A percentile compares a stretch with the other conserved stretches of the same genome.
Conservation (phyloP, 1,140 invertebrate genomes). For the Conopomorpha cramerella region DNA sequence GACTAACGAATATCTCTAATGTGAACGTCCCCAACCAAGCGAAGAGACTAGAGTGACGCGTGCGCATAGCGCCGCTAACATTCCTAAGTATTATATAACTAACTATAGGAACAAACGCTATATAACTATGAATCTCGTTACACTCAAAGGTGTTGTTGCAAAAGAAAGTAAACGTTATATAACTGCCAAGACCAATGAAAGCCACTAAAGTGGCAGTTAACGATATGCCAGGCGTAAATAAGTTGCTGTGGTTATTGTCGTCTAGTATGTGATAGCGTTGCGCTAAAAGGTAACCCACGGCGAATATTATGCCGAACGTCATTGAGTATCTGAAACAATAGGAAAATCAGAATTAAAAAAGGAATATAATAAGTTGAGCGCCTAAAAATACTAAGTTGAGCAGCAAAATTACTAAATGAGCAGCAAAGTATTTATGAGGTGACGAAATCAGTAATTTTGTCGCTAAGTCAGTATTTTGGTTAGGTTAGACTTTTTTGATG, state of each 20-base stretch:
- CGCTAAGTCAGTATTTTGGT: too few relatives aligned
- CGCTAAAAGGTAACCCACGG: constrained; percentile 76
- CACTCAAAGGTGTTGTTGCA: constrained; percentile 88
- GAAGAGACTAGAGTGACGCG: constrained; percentile 88
- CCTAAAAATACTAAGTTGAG: too few relatives aligned
- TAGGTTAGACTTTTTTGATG: too few relatives aligned
- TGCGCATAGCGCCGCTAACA: constrained; percentile 80
- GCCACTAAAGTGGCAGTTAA: constrained; percentile 72
- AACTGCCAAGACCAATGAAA: constrained; percentile 74
- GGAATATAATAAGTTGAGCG: too few relatives aligned
- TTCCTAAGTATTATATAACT: constrained; percentile 89
- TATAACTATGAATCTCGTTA: constrained; percentile 93
- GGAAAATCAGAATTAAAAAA: too few relatives aligned
- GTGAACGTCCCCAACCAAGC: constrained; percentile 94
- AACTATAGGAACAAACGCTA: constrained; percentile 87
- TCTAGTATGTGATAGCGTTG: constrained; percentile 80
- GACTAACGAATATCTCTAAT: constrained; percentile 90
- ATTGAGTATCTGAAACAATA: constrained; percentile 83
- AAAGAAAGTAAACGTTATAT: constrained; percentile 82
- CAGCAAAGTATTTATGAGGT: too few relatives aligned
- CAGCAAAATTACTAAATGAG: too few relatives aligned
- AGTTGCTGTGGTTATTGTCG: constrained; percentile 84
- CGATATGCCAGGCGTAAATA: constrained; percentile 72
- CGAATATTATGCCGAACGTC: constrained; percentile 88
- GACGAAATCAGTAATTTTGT: too few relatives aligned